A percentile compares a stretch with the other conserved stretches of the same genome.
These are phyloP conservation scores for Aspidiotus destructor DNA, from an alignment of 2,888 invertebrate species.

Conservation along the genomic window DNA sequence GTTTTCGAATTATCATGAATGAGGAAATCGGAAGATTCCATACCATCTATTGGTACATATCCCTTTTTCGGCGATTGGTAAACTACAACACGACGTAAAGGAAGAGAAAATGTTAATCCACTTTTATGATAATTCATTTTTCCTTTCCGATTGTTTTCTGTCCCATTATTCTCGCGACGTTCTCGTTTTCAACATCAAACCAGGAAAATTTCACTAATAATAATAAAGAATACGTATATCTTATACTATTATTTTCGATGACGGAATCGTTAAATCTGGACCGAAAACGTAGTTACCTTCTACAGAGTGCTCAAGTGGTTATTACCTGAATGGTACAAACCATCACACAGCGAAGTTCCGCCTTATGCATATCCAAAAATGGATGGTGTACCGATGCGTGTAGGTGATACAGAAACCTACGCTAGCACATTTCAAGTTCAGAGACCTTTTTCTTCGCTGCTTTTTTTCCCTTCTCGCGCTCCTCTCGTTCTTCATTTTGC, in stretches of 20 bases:
- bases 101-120: constrained; percentile 1
- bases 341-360: constrained; percentile 25
- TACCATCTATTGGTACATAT: background rate
- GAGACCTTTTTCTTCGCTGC: constrained; percentile 19
- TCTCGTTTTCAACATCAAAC: background rate
- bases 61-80: background rate
- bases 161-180: background rate
- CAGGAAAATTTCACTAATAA: background rate
- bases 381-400: constrained; percentile 31
- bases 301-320: constrained; percentile 29
- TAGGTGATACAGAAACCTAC: constrained; percentile 31
- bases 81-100: background rate
- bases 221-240: background rate
- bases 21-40: too few relatives aligned
- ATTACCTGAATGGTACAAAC: constrained; percentile 32
- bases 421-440: constrained; percentile 33
- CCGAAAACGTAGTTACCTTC: constrained; percentile 32
- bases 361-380: constrained; percentile 32
- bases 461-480: too few relatives aligned
- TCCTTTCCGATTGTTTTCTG: background rate
- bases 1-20: too few relatives aligned
- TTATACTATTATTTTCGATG: constrained; percentile 30
- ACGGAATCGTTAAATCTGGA: constrained; percentile 33
- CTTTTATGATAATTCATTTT: constrained; percentile 10
- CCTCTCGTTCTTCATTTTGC: constrained; percentile 11